Percentiles rank a stretch among this genome's conserved stretches.
These are phyloP conservation scores for Epistrophella euchroma DNA, from an alignment of 2,888 invertebrate species.

Conservation along the genomic window DNA sequence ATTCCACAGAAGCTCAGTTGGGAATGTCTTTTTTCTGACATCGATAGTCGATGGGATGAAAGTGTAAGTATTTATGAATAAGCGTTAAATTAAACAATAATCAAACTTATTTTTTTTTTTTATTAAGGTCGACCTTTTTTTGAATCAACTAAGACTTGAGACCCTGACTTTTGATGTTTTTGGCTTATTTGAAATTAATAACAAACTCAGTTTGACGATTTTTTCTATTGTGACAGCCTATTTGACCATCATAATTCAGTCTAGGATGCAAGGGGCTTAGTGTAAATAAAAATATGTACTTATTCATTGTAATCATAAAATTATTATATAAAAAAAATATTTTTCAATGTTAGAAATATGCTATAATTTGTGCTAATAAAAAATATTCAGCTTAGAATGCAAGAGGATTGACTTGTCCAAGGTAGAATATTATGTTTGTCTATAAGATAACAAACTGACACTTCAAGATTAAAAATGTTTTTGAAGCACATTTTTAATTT, in stretches of 20 bases:
- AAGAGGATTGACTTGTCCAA: too few relatives aligned
- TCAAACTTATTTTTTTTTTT: background rate
- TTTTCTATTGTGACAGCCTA: background rate
- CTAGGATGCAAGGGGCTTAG: background rate
- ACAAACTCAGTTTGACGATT: background rate
- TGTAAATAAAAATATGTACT: too few relatives aligned
- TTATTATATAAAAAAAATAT: too few relatives aligned
- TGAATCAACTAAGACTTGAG: conserved; percentile 2
- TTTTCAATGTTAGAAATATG: too few relatives aligned
- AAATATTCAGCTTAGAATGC: too few relatives aligned
- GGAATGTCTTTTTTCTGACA: conserved; percentile 1
- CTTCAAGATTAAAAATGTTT: too few relatives aligned
- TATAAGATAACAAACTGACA: too few relatives aligned
- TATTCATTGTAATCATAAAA: too few relatives aligned
- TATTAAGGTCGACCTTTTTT: background rate
- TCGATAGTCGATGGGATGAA: background rate
- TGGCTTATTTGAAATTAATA: conserved; percentile 8
- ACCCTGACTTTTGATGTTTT: background rate
- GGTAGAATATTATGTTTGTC: too few relatives aligned
- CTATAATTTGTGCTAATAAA: too few relatives aligned
- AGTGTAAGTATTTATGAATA: conserved; percentile 5
- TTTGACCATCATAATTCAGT: conserved; percentile 1
- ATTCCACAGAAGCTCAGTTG: background rate
- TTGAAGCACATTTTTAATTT: too few relatives aligned
- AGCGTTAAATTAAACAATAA: too few relatives aligned